A percentile compares a stretch with the other conserved stretches of the same genome.
phyloP scores from a whole-genome alignment of 2,113 vertebrate genomes.

The Crotalus horridus region DNA sequence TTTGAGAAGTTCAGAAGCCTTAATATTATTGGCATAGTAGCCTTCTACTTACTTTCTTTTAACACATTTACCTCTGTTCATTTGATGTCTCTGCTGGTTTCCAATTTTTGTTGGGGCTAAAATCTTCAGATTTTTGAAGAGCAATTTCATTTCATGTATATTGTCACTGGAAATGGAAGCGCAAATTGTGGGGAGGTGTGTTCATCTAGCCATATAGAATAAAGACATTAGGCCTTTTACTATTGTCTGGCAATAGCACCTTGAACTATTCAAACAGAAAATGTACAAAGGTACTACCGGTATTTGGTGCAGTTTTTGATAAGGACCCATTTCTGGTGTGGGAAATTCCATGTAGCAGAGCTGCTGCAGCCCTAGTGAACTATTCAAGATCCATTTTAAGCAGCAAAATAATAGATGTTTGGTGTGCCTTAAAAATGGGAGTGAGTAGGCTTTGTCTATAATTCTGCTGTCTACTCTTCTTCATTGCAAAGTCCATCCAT shows the following conservation, averaged over 20 bases:
- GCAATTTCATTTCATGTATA: neutral
- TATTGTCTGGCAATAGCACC: neutral
- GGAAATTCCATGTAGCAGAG: neutral
- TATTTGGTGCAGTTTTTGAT: neutral
- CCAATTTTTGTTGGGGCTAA: neutral
- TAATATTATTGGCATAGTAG: neutral
- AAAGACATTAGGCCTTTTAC: neutral
- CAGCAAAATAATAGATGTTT: neutral
- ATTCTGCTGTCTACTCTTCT: neutral
- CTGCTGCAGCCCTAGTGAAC: neutral
- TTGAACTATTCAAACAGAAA: neutral
- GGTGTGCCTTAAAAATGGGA: neutral
- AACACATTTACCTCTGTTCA: neutral
- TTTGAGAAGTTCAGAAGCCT: neutral
- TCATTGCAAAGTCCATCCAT: neutral
- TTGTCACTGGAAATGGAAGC: neutral
- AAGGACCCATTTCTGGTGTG: neutral
- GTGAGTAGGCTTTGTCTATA: neutral
- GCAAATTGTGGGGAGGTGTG: neutral
- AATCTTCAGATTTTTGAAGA: neutral
- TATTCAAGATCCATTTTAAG: neutral
- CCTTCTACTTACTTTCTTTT: neutral
- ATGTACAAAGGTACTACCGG: neutral
- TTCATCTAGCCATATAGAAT: neutral
- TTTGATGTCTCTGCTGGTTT: neutral